Conservation (phyloP, 1,140 invertebrate species). For the Coboldia fuscipes region DNA sequence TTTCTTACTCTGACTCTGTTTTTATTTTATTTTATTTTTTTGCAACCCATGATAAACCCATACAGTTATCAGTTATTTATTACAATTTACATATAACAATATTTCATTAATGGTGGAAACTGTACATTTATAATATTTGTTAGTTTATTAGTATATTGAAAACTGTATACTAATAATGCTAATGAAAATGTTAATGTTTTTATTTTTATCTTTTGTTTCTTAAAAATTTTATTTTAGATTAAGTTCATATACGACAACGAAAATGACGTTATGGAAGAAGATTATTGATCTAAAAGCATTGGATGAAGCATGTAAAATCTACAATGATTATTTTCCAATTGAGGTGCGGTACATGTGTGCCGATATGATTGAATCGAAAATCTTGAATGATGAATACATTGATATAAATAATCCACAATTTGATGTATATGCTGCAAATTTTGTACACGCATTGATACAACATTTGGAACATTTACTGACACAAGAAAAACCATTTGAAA, state of each 20-base stretch:
- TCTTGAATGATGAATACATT: conserved; percentile 12
- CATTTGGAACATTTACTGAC: background rate
- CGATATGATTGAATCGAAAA: conserved; percentile 19
- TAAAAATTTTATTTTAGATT: too few relatives aligned
- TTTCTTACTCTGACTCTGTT: too few relatives aligned
- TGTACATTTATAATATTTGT: too few relatives aligned
- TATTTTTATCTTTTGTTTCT: too few relatives aligned
- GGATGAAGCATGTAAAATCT: conserved; percentile 16
- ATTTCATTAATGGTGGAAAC: too few relatives aligned
- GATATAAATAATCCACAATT: conserved; percentile 1
- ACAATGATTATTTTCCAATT: conserved; percentile 17
- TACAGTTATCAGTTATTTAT: too few relatives aligned
- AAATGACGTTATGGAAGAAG: conserved; percentile 19
- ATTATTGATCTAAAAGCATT: conserved; percentile 16
- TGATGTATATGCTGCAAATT: background rate
- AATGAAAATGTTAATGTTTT: conserved; percentile 1
- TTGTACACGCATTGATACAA: background rate
- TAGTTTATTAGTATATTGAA: conserved; percentile 12
- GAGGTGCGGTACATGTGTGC: conserved; percentile 18
- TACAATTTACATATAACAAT: too few relatives aligned
- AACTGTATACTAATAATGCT: conserved; percentile 6
- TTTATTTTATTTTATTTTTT: too few relatives aligned
- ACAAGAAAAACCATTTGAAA: background rate
- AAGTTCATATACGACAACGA: too few relatives aligned
- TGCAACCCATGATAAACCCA: too few relatives aligned